These are phyloP conservation scores for Cyprinodon diabolis DNA, from an alignment of 2,797 vertebrate species.

Conservation along the genomic window DNA sequence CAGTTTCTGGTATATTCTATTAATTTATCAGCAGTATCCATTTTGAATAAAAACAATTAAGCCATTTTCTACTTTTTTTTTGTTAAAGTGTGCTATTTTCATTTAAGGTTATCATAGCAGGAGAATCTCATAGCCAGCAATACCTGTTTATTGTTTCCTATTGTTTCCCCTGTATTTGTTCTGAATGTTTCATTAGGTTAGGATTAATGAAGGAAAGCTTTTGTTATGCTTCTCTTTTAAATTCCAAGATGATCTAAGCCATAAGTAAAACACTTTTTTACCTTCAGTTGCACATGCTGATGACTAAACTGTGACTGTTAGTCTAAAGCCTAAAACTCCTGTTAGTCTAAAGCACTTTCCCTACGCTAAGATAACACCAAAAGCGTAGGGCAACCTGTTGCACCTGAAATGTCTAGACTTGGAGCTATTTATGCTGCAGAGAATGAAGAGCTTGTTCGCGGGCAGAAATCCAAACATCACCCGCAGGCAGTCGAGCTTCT, in stretches of 20 bases:
- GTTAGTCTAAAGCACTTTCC: slow-evolving; percentile 32
- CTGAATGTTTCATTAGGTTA: background rate
- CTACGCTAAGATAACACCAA: slow-evolving; percentile 1
- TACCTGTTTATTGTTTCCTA: background rate
- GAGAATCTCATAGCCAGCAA: background rate
- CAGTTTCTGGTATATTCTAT: background rate
- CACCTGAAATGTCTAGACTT: slow-evolving; percentile 43
- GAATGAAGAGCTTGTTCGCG: slow-evolving; percentile 57
- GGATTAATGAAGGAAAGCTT: background rate
- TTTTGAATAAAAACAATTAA: background rate
- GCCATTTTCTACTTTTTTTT: background rate
- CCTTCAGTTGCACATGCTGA: slow-evolving; percentile 20
- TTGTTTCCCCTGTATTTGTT: background rate
- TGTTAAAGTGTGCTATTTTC: background rate
- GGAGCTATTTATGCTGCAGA: slow-evolving; percentile 41
- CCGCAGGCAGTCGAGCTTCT: slow-evolving; percentile 70
- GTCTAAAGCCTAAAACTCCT: slow-evolving; percentile 16
- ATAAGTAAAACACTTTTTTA: slow-evolving; percentile 21
- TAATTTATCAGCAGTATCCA: background rate
- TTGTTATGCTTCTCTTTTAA: slow-evolving; percentile 1
- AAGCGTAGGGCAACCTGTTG: slow-evolving; percentile 58
- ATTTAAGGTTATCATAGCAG: background rate
- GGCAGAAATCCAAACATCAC: slow-evolving; percentile 77
- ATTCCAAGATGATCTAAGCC: slow-evolving; percentile 18
- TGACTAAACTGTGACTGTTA: slow-evolving; percentile 3